Percentiles rank a stretch among this genome's conserved stretches.
phyloP scores from a whole-genome alignment of 1,140 invertebrate species.

The Papilio glaucus region DNA sequence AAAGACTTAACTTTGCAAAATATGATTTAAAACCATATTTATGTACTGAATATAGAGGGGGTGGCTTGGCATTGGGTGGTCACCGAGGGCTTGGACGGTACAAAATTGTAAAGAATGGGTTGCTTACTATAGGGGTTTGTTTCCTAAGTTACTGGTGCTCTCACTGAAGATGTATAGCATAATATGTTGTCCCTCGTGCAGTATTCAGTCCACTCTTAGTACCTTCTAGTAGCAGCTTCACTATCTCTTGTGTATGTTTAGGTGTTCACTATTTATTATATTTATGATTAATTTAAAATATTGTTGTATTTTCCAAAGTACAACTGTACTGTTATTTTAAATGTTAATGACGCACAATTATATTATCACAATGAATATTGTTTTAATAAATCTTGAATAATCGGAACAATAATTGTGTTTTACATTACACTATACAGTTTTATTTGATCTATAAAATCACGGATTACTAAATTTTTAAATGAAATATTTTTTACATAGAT shows the following conservation, averaged over 20 bases:
- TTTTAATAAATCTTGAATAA: too few species aligned
- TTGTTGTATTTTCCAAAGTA: neutral
- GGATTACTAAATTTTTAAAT: neutral
- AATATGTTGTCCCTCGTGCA: too few species aligned
- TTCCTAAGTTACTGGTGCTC: too few species aligned
- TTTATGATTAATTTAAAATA: neutral
- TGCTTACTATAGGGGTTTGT: too few species aligned
- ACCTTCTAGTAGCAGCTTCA: neutral
- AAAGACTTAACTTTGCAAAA: too few species aligned
- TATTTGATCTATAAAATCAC: slow-evolving; percentile 3
- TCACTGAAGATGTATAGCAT: too few species aligned
- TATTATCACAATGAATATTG: neutral
- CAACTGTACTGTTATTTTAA: neutral
- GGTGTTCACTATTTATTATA: too few species aligned
- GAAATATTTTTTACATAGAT: slow-evolving; percentile 2
- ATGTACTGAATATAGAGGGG: too few species aligned
- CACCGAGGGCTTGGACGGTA: too few species aligned
- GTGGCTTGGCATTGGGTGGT: too few species aligned
- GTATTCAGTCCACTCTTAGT: neutral
- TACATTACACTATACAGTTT: neutral
- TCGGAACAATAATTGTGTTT: neutral
- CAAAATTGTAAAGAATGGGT: too few species aligned
- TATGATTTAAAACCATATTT: too few species aligned
- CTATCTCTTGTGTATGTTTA: neutral
- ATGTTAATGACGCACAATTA: neutral